A percentile compares a stretch with the other conserved stretches of the same genome.
Conservation (phyloP, 2,113 vertebrate species). For the Misgurnus mizolepis region DNA sequence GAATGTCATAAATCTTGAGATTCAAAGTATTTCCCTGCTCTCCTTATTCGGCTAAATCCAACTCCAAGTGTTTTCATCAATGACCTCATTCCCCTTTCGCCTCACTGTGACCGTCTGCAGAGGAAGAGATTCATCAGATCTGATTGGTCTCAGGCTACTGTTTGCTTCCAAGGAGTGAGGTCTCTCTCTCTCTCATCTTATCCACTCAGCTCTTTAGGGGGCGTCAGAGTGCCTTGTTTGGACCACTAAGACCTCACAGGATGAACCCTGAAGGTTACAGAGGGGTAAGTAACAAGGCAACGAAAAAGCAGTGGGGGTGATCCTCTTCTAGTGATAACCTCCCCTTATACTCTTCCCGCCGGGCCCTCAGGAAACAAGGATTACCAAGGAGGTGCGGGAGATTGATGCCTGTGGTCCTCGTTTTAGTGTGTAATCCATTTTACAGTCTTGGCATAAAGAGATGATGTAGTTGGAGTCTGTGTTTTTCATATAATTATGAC, state of each 20-base stretch:
- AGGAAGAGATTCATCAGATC: conserved; percentile 57
- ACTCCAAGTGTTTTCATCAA: conserved; percentile 7
- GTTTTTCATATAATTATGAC: conserved; percentile 32
- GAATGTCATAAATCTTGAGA: not conserved
- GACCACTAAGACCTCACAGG: conserved; percentile 73
- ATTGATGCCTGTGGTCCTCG: conserved; percentile 3
- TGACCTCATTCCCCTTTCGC: conserved; percentile 24
- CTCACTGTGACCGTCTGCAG: conserved; percentile 50
- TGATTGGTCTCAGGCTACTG: conserved; percentile 43
- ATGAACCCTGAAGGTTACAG: conserved; percentile 65
- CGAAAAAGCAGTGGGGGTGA: conserved; percentile 53
- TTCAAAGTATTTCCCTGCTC: not conserved
- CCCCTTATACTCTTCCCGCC: conserved; percentile 4
- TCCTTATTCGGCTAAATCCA: conserved; percentile 8
- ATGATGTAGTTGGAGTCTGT: not conserved
- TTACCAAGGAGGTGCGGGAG: conserved; percentile 28
- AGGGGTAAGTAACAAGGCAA: conserved; percentile 66
- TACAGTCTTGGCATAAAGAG: conserved; percentile 14
- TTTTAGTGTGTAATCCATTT: conserved; percentile 34
- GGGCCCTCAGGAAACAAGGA: conserved; percentile 31
- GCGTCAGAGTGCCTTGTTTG: conserved; percentile 70
- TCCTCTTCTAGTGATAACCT: not conserved
- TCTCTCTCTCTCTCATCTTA: conserved; percentile 60
- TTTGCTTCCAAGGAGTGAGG: conserved; percentile 19
- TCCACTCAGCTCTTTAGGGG: conserved; percentile 70